Evolutionary conservation across 2,888 invertebrate species (phyloP).

Genomic region (Dromius quadrimaculatus): DNA sequence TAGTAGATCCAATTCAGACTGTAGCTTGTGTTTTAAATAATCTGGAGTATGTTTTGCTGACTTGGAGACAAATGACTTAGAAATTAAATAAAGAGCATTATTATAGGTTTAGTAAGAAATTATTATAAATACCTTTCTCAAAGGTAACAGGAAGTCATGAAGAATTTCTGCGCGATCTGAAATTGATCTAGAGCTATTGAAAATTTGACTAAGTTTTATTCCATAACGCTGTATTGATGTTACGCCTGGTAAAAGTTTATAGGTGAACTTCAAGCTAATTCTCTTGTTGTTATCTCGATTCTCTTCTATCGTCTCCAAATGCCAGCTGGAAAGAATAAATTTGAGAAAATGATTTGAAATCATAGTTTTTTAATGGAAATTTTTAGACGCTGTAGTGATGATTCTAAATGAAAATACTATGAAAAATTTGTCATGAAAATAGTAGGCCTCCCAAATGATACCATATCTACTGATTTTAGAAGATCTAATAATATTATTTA

Average conservation of each 20-base stretch:
- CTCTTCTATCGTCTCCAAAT: constrained; percentile 66
- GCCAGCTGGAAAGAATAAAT: constrained; percentile 65
- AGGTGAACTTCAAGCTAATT: constrained; percentile 72
- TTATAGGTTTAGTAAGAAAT: not conserved
- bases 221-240: constrained; percentile 76
- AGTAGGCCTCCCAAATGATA: too few species aligned
- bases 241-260: constrained; percentile 73
- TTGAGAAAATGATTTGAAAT: not conserved
- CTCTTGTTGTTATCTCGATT: constrained; percentile 59
- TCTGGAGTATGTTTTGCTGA: not conserved
- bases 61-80: not conserved
- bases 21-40: constrained; percentile 57
- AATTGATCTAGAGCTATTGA: constrained; percentile 72
- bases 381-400: too few species aligned
- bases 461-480: too few species aligned
- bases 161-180: constrained; percentile 69
- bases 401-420: too few species aligned
- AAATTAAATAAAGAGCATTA: not conserved
- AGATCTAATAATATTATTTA: too few species aligned
- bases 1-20: constrained; percentile 60
- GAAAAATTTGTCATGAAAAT: too few species aligned
- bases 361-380: too few species aligned
- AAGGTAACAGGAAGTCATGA: constrained; percentile 65
- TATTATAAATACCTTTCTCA: constrained; percentile 62
- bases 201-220: constrained; percentile 73